Evolutionary conservation across 2,797 vertebrate species (phyloP).

Genomic region (Apogon hyalosoma): DNA sequence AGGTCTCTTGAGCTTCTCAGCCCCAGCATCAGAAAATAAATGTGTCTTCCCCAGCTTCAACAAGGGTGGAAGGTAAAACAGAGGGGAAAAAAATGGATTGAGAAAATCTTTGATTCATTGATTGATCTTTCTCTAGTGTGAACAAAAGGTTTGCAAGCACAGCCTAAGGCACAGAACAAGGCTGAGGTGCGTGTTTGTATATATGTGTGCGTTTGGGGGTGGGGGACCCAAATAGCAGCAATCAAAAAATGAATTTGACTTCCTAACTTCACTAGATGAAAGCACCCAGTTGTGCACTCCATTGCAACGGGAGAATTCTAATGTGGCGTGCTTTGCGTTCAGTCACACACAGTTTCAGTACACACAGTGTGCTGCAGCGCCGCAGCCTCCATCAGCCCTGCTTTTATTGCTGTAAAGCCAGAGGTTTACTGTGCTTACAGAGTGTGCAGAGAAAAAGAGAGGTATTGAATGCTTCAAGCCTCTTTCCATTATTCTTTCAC

Average conservation of each 20-base stretch:
- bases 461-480: constrained; percentile 10
- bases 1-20: constrained; percentile 34
- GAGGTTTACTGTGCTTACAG: constrained; percentile 18
- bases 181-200: not conserved
- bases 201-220: not conserved
- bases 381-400: constrained; percentile 2
- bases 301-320: constrained; percentile 11
- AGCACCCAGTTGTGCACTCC: constrained; percentile 6
- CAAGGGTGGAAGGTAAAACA: constrained; percentile 27
- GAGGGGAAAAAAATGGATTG: constrained; percentile 38
- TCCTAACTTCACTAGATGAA: constrained; percentile 23
- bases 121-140: constrained; percentile 53
- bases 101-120: constrained; percentile 61
- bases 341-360: constrained; percentile 1
- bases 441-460: constrained; percentile 5
- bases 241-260: constrained; percentile 31
- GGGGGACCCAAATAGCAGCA: constrained; percentile 25
- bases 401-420: constrained; percentile 24
- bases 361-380: not conserved
- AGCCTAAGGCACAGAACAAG: constrained; percentile 30
- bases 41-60: constrained; percentile 30
- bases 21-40: constrained; percentile 48
- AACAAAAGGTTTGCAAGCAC: constrained; percentile 50
- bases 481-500: constrained; percentile 19
- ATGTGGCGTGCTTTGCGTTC: constrained; percentile 7